Conservation (phyloP, 2,888 invertebrate genomes). For the Cantharis rustica region DNA sequence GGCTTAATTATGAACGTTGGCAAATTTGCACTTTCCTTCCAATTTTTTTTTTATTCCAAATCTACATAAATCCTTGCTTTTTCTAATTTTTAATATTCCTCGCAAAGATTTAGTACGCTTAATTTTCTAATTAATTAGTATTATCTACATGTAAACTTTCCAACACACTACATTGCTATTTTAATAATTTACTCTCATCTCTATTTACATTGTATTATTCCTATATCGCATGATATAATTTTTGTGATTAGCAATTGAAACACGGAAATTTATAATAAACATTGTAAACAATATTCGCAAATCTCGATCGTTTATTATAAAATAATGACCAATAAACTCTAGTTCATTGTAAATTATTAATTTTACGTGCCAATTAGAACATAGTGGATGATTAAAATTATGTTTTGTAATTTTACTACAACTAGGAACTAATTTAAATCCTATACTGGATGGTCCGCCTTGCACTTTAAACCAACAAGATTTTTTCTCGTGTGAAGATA, state of each 20-base stretch:
- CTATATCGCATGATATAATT: not conserved
- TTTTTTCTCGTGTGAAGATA: too few species aligned
- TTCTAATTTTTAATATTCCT: not conserved
- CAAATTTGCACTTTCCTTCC: not conserved
- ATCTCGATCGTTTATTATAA: not conserved
- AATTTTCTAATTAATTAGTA: not conserved
- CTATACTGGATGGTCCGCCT: not conserved
- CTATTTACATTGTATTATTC: not conserved
- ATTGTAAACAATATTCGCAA: not conserved
- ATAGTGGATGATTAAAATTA: not conserved
- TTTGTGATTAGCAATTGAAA: not conserved
- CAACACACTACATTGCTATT: not conserved
- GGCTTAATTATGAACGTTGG: not conserved
- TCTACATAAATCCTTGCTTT: too few species aligned
- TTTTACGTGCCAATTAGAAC: not conserved
- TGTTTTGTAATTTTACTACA: not conserved
- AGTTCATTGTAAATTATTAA: not conserved
- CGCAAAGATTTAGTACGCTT: not conserved
- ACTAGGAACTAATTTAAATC: not conserved
- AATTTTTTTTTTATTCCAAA: not conserved
- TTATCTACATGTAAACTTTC: too few species aligned
- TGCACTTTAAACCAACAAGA: too few species aligned
- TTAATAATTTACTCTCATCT: not conserved
- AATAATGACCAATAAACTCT: not conserved
- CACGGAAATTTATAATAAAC: not conserved